These are phyloP conservation scores for Gorsachius goisagi DNA, from an alignment of 2,113 vertebrate species.

Conservation along the genomic window DNA sequence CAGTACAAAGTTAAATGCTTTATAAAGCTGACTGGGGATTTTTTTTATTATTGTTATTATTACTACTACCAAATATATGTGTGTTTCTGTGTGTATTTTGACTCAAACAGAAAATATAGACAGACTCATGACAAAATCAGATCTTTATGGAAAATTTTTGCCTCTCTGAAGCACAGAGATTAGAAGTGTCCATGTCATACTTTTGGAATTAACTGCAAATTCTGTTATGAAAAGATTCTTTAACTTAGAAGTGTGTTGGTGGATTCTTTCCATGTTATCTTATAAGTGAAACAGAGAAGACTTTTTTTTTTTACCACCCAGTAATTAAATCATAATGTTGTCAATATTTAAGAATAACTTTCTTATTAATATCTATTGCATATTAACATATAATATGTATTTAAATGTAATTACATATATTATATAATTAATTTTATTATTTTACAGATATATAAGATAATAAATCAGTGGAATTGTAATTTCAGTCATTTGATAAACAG, in stretches of 20 bases:
- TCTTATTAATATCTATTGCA: not conserved
- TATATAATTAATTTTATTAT: not conserved
- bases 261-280: not conserved
- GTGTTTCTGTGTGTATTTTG: not conserved
- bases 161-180: not conserved
- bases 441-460: not conserved
- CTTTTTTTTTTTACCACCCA: not conserved
- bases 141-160: not conserved
- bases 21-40: not conserved
- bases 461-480: not conserved
- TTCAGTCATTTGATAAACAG: not conserved
- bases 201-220: not conserved
- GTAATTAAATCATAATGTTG: not conserved
- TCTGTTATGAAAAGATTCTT: not conserved
- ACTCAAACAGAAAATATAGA: not conserved
- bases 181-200: not conserved
- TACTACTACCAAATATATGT: not conserved
- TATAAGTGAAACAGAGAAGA: not conserved
- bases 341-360: not conserved
- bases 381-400: not conserved
- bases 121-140: not conserved
- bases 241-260: not conserved
- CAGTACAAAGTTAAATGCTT: not conserved
- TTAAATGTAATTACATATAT: not conserved
- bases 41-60: not conserved